Evolutionary conservation across 2,888 invertebrate genomes (phyloP).

Genomic region (Agelastica alni): DNA sequence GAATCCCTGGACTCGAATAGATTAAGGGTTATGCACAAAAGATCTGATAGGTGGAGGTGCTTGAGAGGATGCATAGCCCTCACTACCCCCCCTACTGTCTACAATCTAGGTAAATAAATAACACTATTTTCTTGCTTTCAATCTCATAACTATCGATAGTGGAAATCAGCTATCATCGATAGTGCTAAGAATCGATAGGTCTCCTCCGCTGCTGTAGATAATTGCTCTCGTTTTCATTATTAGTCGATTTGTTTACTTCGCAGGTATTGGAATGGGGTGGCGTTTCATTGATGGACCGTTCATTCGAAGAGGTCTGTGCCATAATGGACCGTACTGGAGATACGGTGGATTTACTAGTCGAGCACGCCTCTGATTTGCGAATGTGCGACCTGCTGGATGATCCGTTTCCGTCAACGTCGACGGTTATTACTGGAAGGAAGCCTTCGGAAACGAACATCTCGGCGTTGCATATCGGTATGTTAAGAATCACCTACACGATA

Average conservation of each 20-base stretch:
- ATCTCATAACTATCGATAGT: too few relatives aligned
- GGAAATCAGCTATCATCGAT: too few relatives aligned
- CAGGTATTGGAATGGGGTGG: conserved; percentile 88
- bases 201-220: too few relatives aligned
- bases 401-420: conserved; percentile 59
- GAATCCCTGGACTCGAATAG: too few relatives aligned
- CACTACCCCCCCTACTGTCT: too few relatives aligned
- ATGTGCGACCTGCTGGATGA: conserved; percentile 74
- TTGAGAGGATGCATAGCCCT: too few relatives aligned
- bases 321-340: conserved; percentile 68
- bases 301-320: conserved; percentile 83
- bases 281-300: conserved; percentile 84
- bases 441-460: conserved; percentile 57
- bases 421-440: conserved; percentile 44
- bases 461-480: conserved; percentile 66
- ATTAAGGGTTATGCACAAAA: too few relatives aligned
- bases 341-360: conserved; percentile 82
- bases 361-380: conserved; percentile 76
- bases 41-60: too few relatives aligned
- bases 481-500: neutral
- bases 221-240: too few relatives aligned
- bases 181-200: too few relatives aligned
- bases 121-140: too few relatives aligned
- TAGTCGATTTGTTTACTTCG: neutral
- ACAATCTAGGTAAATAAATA: too few relatives aligned